A percentile compares a stretch with the other conserved stretches of the same genome.
Evolutionary conservation across 2,888 invertebrate genomes (phyloP).

Genomic region (Orchestes rusci): DNA sequence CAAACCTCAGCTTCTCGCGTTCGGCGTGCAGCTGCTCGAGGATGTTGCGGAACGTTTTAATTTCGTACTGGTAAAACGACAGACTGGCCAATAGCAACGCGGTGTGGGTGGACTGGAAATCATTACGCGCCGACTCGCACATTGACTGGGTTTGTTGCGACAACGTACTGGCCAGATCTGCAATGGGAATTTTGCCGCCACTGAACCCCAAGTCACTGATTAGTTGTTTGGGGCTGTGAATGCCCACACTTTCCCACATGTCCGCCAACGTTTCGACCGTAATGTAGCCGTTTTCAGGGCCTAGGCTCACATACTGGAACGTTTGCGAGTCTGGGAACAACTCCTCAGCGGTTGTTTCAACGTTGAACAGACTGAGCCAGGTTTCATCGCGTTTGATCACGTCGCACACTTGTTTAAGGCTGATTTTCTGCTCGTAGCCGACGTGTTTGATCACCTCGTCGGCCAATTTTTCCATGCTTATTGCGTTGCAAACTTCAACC

Average conservation of each 20-base stretch:
- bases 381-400: constrained; percentile 52
- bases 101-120: constrained; percentile 43
- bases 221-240: constrained; percentile 56
- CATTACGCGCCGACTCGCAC: constrained; percentile 30
- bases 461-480: constrained; percentile 58
- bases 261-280: constrained; percentile 54
- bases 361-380: constrained; percentile 39
- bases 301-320: constrained; percentile 41
- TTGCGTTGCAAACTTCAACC: constrained; percentile 57
- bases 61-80: constrained; percentile 60
- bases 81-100: constrained; percentile 57
- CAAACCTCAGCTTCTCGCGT: constrained; percentile 70
- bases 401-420: constrained; percentile 57
- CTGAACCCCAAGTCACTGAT: constrained; percentile 62
- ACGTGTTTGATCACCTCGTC: constrained; percentile 56
- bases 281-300: constrained; percentile 39
- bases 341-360: constrained; percentile 28
- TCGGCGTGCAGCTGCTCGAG: constrained; percentile 66
- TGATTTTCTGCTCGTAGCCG: constrained; percentile 57
- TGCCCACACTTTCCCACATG: constrained; percentile 66
- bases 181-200: constrained; percentile 50
- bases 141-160: constrained; percentile 55
- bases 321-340: constrained; percentile 38
- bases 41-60: constrained; percentile 51
- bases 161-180: constrained; percentile 58